phyloP scores from a whole-genome alignment of 2,888 invertebrate species.

The Serripes groenlandicus region DNA sequence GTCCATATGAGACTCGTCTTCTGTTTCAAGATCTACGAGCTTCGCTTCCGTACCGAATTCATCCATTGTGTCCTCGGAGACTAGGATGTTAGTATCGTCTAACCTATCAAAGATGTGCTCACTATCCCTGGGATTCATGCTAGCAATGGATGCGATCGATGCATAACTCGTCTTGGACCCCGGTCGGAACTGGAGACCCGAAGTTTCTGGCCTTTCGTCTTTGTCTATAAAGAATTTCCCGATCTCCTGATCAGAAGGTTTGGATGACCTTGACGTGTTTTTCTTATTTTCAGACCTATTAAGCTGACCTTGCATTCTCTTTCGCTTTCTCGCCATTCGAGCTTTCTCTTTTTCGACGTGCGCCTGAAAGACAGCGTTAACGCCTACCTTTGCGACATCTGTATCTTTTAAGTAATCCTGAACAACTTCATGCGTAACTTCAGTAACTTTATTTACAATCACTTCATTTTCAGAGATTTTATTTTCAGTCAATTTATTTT shows the following conservation, averaged over 20 bases:
- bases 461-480: not conserved
- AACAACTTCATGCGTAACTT: slow-evolving; percentile 1
- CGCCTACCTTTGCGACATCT: slow-evolving; percentile 1
- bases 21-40: slow-evolving; percentile 18
- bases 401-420: slow-evolving; percentile 13
- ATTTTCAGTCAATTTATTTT: slow-evolving; percentile 1
- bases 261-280: not conserved
- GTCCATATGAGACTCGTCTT: not conserved
- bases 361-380: slow-evolving; percentile 5
- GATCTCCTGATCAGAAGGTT: not conserved
- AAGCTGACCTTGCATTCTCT: not conserved
- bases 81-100: not conserved
- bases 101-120: slow-evolving; percentile 18
- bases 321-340: not conserved
- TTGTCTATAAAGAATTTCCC: not conserved
- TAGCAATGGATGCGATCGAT: slow-evolving; percentile 22
- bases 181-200: not conserved
- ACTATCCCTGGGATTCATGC: slow-evolving; percentile 34
- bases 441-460: not conserved
- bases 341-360: not conserved
- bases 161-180: slow-evolving; percentile 1
- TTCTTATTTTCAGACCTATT: not conserved
- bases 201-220: slow-evolving; percentile 16
- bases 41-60: not conserved
- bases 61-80: slow-evolving; percentile 6